Base-by-base conservation (phyloP, 2,888 invertebrate species). In the Clitarchus hookeri region DNA sequence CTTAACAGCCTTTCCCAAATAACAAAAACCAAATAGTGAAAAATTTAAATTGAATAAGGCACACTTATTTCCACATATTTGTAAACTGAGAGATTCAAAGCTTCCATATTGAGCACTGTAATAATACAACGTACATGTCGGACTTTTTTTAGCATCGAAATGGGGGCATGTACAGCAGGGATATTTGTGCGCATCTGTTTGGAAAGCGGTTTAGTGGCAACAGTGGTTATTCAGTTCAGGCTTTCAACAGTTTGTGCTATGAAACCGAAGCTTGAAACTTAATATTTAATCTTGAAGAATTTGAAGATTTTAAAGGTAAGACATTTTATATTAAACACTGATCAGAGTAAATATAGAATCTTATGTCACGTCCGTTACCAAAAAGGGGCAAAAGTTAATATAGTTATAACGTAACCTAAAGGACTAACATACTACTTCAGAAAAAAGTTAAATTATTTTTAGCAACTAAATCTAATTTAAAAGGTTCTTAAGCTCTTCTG, bases 301-400 rank as follows among this genome's bases (percentile, higher is more conserved):
- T 65, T 65, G 19, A 16, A 65, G 65, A 16, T 65, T 8, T 65
- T 16, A 13, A 65, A 65, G 65, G 65, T 65, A 65, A 65, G 65
- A 65, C 65, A 65, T 65, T 65, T 65, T 6, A 65, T 65, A 16
- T 65, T 65, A 65, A 65, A 23, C 23, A 65, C 65, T 65, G 65
- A 16, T 65, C n/a, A 11, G 8, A 65, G 23, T n/a, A 65, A 65
- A 65, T 23, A 65, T 6, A 16, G 65, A 65, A 16, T 65, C 65
- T n/a, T 6, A 65, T 65, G 65, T 65, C n/a, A 65, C 65, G 65
- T 65, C 65, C 65, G 65, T 65, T 65, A 65, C n/a, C 65, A n/a
- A 65, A 65, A 65, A 6, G 65, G n/a, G 11, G 6, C n/a, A 65
- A 65, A 65, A 65, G 23, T 65, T 65, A 65, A 65, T 65, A 23